phyloP scores from a whole-genome alignment of 2,797 vertebrate genomes.

The Coccyzus lansbergi region DNA sequence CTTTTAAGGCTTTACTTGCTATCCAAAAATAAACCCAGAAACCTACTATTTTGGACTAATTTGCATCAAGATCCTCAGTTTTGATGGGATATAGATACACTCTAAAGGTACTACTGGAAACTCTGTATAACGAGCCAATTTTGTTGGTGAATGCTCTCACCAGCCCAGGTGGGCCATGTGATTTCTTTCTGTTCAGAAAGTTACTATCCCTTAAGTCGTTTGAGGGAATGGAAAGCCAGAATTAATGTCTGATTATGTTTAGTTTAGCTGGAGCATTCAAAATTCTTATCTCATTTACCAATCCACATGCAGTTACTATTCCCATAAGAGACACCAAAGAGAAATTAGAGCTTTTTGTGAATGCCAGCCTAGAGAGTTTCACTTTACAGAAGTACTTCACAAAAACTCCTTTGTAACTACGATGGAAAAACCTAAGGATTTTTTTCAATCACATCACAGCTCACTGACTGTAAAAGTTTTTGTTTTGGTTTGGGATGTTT shows the following conservation, averaged over 20 bases:
- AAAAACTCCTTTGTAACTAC: conserved; percentile 59
- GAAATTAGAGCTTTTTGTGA: conserved; percentile 68
- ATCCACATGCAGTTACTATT: conserved; percentile 54
- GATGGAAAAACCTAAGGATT: conserved; percentile 45
- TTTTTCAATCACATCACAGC: conserved; percentile 42
- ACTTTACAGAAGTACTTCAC: conserved; percentile 66
- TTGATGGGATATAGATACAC: background rate
- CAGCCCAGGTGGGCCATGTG: conserved; percentile 41
- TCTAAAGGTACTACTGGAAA: conserved; percentile 9
- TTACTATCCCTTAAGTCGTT: conserved; percentile 59
- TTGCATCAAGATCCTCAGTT: background rate
- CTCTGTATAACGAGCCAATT: background rate
- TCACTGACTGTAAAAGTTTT: conserved; percentile 60
- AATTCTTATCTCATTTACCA: conserved; percentile 70
- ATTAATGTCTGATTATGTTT: conserved; percentile 66
- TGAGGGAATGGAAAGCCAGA: conserved; percentile 61
- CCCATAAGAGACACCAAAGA: conserved; percentile 69
- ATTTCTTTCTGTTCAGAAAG: conserved; percentile 49
- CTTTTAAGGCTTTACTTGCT: background rate
- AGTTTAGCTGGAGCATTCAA: conserved; percentile 52
- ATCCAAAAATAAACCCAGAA: background rate
- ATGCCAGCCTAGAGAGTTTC: conserved; percentile 65
- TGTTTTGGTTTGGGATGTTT: conserved; percentile 43
- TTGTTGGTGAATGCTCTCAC: conserved; percentile 26
- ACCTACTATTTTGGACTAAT: background rate